Conservation (phyloP, 2,797 vertebrate species). For the Phalanger gymnotis region DNA sequence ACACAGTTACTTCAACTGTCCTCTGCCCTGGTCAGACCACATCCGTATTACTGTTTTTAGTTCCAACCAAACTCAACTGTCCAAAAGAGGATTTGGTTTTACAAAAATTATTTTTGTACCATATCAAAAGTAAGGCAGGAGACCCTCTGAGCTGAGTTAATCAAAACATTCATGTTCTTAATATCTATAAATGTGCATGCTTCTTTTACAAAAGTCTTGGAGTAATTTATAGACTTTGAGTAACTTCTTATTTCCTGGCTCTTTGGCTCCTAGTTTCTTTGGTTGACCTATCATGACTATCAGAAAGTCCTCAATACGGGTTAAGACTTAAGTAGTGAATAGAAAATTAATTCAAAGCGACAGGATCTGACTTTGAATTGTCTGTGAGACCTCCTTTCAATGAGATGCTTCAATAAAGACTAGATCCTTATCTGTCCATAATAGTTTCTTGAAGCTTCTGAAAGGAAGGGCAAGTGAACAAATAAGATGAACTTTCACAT, state of each 20-base stretch:
- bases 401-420: neutral
- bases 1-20: neutral
- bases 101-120: neutral
- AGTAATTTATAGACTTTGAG: neutral
- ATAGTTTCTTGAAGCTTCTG: neutral
- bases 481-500: neutral
- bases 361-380: neutral
- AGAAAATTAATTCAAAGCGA: neutral
- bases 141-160: neutral
- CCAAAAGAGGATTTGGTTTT: slow-evolving; percentile 9
- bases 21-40: neutral
- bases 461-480: slow-evolving; percentile 14
- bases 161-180: neutral
- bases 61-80: neutral
- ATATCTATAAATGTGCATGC: neutral
- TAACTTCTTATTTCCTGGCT: neutral
- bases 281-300: neutral
- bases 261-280: neutral
- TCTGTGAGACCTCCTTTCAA: neutral
- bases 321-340: neutral
- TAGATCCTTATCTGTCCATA: slow-evolving; percentile 1
- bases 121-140: slow-evolving; percentile 33
- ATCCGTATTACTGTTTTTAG: neutral
- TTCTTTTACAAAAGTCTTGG: neutral
- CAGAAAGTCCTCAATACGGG: neutral